phyloP scores from a whole-genome alignment of 2,888 invertebrate genomes.

The Zonitis immaculata region DNA sequence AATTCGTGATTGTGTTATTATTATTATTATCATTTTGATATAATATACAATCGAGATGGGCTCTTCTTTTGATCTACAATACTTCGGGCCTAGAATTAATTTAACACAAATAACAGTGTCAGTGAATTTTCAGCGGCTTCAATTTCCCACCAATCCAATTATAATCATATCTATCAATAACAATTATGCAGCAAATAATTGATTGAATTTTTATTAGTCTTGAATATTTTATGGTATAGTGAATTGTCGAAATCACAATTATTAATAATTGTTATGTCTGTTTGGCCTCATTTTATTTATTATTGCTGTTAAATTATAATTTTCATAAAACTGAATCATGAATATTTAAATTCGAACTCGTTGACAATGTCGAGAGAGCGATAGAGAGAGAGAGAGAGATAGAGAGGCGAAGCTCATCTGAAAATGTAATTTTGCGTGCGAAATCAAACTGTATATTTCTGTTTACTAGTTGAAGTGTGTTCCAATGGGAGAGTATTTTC shows the following conservation, averaged over 20 bases:
- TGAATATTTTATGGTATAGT: too few relatives aligned
- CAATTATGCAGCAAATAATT: too few relatives aligned
- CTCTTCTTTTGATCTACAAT: background rate
- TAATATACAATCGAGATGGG: background rate
- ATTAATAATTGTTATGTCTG: background rate
- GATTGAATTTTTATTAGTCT: too few relatives aligned
- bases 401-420: too few relatives aligned
- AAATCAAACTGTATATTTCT: background rate
- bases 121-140: too few relatives aligned
- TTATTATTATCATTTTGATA: too few relatives aligned
- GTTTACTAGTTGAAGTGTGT: too few relatives aligned
- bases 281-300: conserved; percentile 1
- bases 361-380: background rate
- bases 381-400: too few relatives aligned
- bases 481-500: background rate
- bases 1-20: background rate
- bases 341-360: conserved; percentile 29
- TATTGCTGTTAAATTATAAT: conserved; percentile 29
- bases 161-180: too few relatives aligned
- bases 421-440: background rate
- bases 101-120: conserved; percentile 20
- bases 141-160: too few relatives aligned
- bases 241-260: background rate
- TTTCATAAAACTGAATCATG: conserved; percentile 26
- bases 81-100: conserved; percentile 18